Percentiles rank a stretch among this genome's conserved stretches.
These are phyloP conservation scores for Osmerus mordax DNA, from an alignment of 2,113 vertebrate species.

Conservation along the genomic window DNA sequence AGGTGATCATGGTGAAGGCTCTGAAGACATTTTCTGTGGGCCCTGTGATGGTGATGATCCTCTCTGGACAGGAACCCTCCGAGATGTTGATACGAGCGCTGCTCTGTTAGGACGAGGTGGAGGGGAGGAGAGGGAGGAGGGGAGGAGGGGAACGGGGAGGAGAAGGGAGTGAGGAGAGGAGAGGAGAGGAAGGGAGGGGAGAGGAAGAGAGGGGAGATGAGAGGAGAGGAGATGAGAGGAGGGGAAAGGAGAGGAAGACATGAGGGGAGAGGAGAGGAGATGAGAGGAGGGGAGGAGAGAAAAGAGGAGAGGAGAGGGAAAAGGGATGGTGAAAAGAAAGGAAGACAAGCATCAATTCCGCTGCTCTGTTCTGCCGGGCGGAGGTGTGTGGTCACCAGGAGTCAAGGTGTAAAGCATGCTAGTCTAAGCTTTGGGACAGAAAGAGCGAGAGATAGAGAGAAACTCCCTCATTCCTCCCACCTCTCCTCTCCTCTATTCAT, in stretches of 20 bases:
- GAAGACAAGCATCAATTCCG: neutral
- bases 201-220: conserved; percentile 52
- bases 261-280: neutral
- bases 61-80: conserved; percentile 87
- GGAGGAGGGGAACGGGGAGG: conserved; percentile 8
- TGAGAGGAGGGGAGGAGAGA: neutral
- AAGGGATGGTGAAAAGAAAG: neutral
- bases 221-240: conserved; percentile 23
- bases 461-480: neutral
- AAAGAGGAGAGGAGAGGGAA: neutral
- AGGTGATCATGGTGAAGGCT: conserved; percentile 90
- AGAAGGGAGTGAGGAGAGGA: conserved; percentile 25
- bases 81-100: conserved; percentile 86
- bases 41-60: conserved; percentile 92
- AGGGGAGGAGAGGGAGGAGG: neutral
- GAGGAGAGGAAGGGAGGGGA: neutral
- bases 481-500: neutral
- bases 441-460: neutral
- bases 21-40: conserved; percentile 85
- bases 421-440: neutral
- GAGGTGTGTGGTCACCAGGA: neutral
- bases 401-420: neutral
- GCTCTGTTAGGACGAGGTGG: neutral
- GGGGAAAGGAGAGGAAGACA: neutral
- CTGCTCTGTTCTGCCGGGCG: too few species aligned